Evolutionary conservation across 2,888 invertebrate genomes (phyloP), one percentile per base, ranked within the genome.

Genomic region (Spatulosminthurus flaviceps): DNA sequence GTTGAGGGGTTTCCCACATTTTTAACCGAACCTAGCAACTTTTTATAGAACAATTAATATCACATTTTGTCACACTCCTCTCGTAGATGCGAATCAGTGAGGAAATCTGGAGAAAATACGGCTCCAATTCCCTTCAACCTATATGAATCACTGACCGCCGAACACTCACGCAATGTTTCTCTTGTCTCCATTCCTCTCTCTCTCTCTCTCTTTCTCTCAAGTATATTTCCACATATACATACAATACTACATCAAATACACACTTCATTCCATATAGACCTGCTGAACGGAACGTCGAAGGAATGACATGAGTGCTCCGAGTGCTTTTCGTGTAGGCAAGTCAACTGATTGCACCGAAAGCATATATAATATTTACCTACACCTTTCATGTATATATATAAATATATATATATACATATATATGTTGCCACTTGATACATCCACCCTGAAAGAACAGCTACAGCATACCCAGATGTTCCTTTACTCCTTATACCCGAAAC

Each of bases 1-100:
- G 67, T 13, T 13, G 22, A 67, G 67, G 67, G 67, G 29, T 67
- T 67, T 67, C 67, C 67, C 67, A 26, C 26, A 67, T 28, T 5
- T 67, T 67, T 67, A n/a, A 26, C 67, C 28, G 28, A 67, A 67
- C 13, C 67, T 26, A 67, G 5, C 1, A 13, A 67, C 26, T 67
- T 67, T 26, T 19, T 19, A 19, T 13, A 26, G 11, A 67, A 29
- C 24, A 26, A 67, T 24, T 67, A 67, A 67, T 51, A 51, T 51
- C 51, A 51, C 51, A 51, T 51, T 51, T 51, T 13, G n/a, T 51
- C 51, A 4, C 19, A 13, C 51, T 51, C 51, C 19, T 51, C 51
- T 2, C 1, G 2, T 19, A n/a, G 16, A 51, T 51, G 5, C 19
- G 51, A 51, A 51, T 51, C 7, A 16, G 51, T 51, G 16, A 13